A percentile compares a stretch with the other conserved stretches of the same genome.
phyloP scores from a whole-genome alignment of 2,888 invertebrate species.

The Dendrolimus pini region DNA sequence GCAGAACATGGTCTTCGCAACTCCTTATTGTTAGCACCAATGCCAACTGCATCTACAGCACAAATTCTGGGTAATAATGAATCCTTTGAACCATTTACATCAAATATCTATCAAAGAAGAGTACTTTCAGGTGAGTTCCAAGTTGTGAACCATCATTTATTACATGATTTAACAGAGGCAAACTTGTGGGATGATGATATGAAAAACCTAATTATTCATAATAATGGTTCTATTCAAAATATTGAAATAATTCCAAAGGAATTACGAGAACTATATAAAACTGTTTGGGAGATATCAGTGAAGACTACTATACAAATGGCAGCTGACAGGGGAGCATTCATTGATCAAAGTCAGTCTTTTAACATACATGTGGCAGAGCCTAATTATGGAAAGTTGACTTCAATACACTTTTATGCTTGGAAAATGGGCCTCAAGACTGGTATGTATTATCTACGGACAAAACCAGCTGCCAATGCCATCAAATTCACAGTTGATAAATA shows the following conservation, averaged over 20 bases:
- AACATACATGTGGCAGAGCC: conserved; percentile 98
- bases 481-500: conserved; percentile 98
- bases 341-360: conserved; percentile 98
- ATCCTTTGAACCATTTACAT: conserved; percentile 98
- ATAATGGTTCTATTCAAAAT: conserved; percentile 94
- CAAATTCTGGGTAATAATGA: conserved; percentile 99
- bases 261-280: conserved; percentile 93
- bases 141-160: conserved; percentile 96
- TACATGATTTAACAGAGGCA: conserved; percentile 93
- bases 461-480: conserved; percentile 96
- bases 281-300: conserved; percentile 98
- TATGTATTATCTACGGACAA: conserved; percentile 98
- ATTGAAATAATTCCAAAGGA: conserved; percentile 90
- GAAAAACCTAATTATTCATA: conserved; percentile 94
- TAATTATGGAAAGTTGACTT: conserved; percentile 93
- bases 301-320: conserved; percentile 97
- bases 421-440: conserved; percentile 97
- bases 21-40: conserved; percentile 95
- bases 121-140: conserved; percentile 97
- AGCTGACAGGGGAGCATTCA: conserved; percentile 97
- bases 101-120: conserved; percentile 95
- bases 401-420: conserved; percentile 99
- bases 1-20: conserved; percentile 93
- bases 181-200: conserved; percentile 96
- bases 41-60: conserved; percentile 99